Evolutionary conservation across 2,888 invertebrate genomes (phyloP), one percentile per base, ranked within the genome.

Genomic region (Epinotia demarniana): DNA sequence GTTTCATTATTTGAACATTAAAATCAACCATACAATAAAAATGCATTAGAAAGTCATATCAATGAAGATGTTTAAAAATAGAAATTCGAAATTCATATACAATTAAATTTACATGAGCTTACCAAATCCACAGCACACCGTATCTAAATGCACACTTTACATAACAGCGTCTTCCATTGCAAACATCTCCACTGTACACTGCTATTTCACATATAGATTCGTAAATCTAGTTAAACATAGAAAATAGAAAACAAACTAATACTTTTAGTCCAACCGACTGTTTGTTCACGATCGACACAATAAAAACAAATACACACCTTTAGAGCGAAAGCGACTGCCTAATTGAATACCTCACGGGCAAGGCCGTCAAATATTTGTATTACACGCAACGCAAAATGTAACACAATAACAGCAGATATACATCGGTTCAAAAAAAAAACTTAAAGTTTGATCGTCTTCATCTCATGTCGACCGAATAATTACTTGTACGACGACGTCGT

Each of bases 221-320:
- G 19, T 75, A 67, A 71, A 67, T 61, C 72, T 72, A 72, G 58
- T 49, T 66, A 75, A 61, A 72, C 75, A 72, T 62, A 72, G 53
- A 77, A 77, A 75, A 72, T 62, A 72, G 53, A 77, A 77, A 75
- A 71, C 72, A 75, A 72, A 72, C 55, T 77, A 77, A 75, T 77
- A 77, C 77, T 77, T 76, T 77, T 75, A 74, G 71, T 77, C 67
- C 72, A 69, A 69, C 49, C 58, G 61, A 61, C 13, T 13, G n/a
- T 77, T 74, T 77, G 77, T 77, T 77, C 77, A 74, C 71, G 62
- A 63, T 64, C 64, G 46, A 70, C 19, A 73, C 53, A 74, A 75
- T 46, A 62, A 67, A 72, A 67, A 66, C 64, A 61, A 75, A 66
- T 33, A 13, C 70, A 71, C 18, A 46, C 46, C n/a, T 23, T 60